Evolutionary conservation across 2,888 invertebrate species (phyloP).

Genomic region (Chydorus sphaericus): DNA sequence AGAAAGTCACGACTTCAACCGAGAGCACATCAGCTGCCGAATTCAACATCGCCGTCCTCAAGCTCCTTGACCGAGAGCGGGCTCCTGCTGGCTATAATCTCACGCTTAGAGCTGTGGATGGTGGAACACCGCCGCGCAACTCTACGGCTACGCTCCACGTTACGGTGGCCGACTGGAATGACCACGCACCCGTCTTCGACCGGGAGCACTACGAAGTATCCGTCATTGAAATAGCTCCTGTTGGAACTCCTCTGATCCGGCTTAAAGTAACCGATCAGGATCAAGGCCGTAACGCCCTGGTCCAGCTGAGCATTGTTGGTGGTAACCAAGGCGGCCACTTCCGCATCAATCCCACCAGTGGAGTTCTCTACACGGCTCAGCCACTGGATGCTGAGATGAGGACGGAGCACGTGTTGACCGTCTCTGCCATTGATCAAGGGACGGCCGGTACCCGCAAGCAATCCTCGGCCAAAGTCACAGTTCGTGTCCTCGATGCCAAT

Average conservation of each 20-base stretch:
- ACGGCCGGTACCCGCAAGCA: slow-evolving; percentile 67
- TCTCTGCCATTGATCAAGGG: slow-evolving; percentile 77
- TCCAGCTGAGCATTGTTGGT: slow-evolving; percentile 74
- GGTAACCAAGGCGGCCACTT: slow-evolving; percentile 85
- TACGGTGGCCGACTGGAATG: slow-evolving; percentile 61
- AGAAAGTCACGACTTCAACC: slow-evolving; percentile 31
- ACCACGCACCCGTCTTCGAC: slow-evolving; percentile 74
- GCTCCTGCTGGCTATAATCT: slow-evolving; percentile 72
- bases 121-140: slow-evolving; percentile 59
- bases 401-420: slow-evolving; percentile 69
- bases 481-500: slow-evolving; percentile 27
- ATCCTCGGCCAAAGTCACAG: slow-evolving; percentile 75
- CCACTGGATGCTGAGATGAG: slow-evolving; percentile 70
- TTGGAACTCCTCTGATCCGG: slow-evolving; percentile 72
- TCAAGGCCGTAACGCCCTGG: slow-evolving; percentile 65
- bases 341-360: slow-evolving; percentile 69
- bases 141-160: slow-evolving; percentile 70
- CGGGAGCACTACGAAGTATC: slow-evolving; percentile 73
- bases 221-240: slow-evolving; percentile 74
- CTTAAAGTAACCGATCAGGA: slow-evolving; percentile 76
- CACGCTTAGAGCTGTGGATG: slow-evolving; percentile 69
- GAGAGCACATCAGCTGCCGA: slow-evolving; percentile 27
- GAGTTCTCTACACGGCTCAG: slow-evolving; percentile 72
- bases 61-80: slow-evolving; percentile 58
- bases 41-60: slow-evolving; percentile 57